phyloP scores from a whole-genome alignment of 1,140 invertebrate genomes.

The Apocrypta bakeri region DNA sequence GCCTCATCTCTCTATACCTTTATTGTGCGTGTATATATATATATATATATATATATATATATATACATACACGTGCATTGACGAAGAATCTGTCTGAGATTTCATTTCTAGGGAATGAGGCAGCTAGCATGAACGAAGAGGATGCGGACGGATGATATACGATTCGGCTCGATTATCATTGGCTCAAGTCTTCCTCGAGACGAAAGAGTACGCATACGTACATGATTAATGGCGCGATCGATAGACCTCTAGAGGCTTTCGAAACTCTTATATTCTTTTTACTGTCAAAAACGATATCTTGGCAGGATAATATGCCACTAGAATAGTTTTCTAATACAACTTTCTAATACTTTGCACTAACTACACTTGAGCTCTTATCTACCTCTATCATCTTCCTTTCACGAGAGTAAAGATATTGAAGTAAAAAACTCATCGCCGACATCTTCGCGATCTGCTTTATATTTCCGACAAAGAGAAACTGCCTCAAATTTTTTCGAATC shows the following conservation, averaged over 20 bases:
- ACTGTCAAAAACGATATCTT: not conserved
- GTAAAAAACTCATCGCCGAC: too few species aligned
- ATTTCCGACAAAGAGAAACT: not conserved
- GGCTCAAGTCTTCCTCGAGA: slow-evolving; percentile 1
- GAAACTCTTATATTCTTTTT: not conserved
- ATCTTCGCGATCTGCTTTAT: too few species aligned
- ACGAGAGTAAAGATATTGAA: not conserved
- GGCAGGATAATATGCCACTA: not conserved
- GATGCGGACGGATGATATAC: not conserved
- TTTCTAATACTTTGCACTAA: not conserved
- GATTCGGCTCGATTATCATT: not conserved
- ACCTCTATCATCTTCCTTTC: not conserved
- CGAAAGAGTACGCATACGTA: not conserved
- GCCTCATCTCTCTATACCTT: not conserved
- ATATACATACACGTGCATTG: too few species aligned
- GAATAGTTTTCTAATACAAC: not conserved
- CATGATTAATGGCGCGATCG: slow-evolving; percentile 18
- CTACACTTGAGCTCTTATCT: too few species aligned
- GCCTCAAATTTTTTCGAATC: not conserved
- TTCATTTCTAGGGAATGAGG: not conserved
- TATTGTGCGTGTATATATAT: not conserved
- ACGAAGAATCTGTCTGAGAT: not conserved
- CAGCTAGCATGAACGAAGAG: not conserved
- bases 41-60: too few species aligned
- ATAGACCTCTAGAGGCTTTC: not conserved